Evolutionary conservation across 1,140 invertebrate genomes (phyloP), one percentile per base, ranked within the genome.

Genomic region (Ridgeia piscesae): DNA sequence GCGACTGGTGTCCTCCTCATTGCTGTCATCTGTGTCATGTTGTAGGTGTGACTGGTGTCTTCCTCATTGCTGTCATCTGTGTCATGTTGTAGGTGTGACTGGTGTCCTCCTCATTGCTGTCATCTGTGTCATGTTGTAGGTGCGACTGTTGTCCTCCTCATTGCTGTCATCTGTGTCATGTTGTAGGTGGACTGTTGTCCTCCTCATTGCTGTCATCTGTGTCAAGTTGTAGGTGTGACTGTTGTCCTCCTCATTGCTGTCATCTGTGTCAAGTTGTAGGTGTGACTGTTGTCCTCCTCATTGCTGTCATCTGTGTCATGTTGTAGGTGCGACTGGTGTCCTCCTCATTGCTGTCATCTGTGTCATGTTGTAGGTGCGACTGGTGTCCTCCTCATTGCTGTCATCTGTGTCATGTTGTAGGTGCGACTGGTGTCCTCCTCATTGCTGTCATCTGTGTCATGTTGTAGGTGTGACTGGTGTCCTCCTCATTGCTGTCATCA

Each of bases 321-420:
- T 99, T 90, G 35, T 96, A 98, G 98, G 99, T 93, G 95, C 99
- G 17, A 99, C 98, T 0, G 99, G 99, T n/a, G 98, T 99, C 0
- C 94, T 99, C 0, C 96, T 99, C 0, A 99, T 99, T 94, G 96
- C 98, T 88, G 97, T 99, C 34, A 99, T 99, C 97, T 98, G 97
- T 94, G 98, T 99, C 89, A 99, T 99, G 92, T 99, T 90, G 35
- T 96, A 98, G 98, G 99, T 93, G 95, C 99, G 17, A 99, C 98
- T 0, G 99, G 99, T n/a, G 98, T 99, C 0, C 94, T 99, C 0
- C 96, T 99, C 0, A 99, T 99, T 94, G 96, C 98, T 88, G 97
- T 99, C 34, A 99, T 99, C 97, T 98, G 97, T 94, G 98, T 99
- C 89, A 99, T 99, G 92, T 99, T n/a, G n/a, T n/a, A n/a, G n/a